A percentile compares a stretch with the other conserved stretches of the same genome.
These are phyloP conservation scores for Kryphioiulus occultus DNA, from an alignment of 2,888 invertebrate genomes.

Conservation along the genomic window DNA sequence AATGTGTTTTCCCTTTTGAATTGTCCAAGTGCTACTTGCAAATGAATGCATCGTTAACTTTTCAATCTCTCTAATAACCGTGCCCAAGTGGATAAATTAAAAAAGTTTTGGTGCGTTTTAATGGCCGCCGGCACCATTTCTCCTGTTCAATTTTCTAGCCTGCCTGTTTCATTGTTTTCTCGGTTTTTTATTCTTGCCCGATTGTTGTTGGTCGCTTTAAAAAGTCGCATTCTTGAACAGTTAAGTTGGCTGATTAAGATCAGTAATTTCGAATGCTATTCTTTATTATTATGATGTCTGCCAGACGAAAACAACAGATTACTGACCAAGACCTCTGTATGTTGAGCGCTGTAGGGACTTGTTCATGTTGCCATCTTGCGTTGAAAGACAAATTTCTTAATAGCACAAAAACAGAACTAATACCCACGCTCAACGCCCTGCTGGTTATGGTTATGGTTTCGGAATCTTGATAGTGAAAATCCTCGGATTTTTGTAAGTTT, in stretches of 20 bases:
- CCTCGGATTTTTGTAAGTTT: neutral
- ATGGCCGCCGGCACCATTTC: neutral
- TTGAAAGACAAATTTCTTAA: neutral
- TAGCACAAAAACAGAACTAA: neutral
- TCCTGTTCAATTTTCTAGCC: neutral
- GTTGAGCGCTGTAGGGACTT: neutral
- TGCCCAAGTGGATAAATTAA: slow-evolving; percentile 7
- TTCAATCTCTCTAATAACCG: slow-evolving; percentile 23
- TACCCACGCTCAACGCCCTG: neutral
- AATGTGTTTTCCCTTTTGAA: slow-evolving; percentile 6
- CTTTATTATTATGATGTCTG: slow-evolving; percentile 23
- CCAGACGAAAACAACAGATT: slow-evolving; percentile 17
- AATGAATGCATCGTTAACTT: slow-evolving; percentile 23
- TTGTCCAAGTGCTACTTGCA: slow-evolving; percentile 9
- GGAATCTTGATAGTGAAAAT: neutral
- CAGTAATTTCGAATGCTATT: slow-evolving; percentile 4
- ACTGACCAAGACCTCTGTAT: neutral
- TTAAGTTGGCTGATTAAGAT: slow-evolving; percentile 17
- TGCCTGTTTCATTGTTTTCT: neutral
- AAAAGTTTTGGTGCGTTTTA: slow-evolving; percentile 17
- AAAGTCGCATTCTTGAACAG: slow-evolving; percentile 17
- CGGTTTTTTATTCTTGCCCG: neutral
- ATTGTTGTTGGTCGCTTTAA: neutral
- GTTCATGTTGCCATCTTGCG: neutral
- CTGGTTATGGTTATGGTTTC: neutral